Percentiles rank a stretch among this genome's conserved stretches.
Conservation (phyloP, 2,888 invertebrate species). For the Dorcus hopei region DNA sequence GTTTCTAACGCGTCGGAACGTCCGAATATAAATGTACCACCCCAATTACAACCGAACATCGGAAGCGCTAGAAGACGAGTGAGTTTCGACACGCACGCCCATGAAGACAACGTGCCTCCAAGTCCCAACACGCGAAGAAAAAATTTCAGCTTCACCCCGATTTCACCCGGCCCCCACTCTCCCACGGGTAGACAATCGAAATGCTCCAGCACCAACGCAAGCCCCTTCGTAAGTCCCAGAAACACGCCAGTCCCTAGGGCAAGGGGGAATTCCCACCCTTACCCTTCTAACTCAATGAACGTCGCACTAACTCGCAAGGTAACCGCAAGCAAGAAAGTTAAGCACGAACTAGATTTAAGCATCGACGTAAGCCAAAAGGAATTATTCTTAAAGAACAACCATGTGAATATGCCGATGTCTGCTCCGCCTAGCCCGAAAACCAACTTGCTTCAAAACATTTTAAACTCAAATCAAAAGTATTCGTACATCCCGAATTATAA, state of each 20-base stretch:
- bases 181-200: slow-evolving; percentile 56
- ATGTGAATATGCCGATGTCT: slow-evolving; percentile 54
- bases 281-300: slow-evolving; percentile 28
- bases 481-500: slow-evolving; percentile 52
- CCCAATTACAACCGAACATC: background rate
- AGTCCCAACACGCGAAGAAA: slow-evolving; percentile 75
- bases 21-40: background rate
- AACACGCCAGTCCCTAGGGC: slow-evolving; percentile 71
- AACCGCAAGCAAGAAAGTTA: slow-evolving; percentile 32
- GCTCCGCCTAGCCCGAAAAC: slow-evolving; percentile 67
- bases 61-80: slow-evolving; percentile 50
- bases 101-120: slow-evolving; percentile 57
- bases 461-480: slow-evolving; percentile 51
- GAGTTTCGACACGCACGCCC: slow-evolving; percentile 55
- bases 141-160: slow-evolving; percentile 83
- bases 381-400: slow-evolving; percentile 5
- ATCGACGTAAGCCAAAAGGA: slow-evolving; percentile 15
- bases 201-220: slow-evolving; percentile 66
- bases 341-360: slow-evolving; percentile 33
- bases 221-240: slow-evolving; percentile 80
- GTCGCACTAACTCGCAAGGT: slow-evolving; percentile 19
- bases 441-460: slow-evolving; percentile 48
- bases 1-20: background rate
- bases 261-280: slow-evolving; percentile 56
- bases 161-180: slow-evolving; percentile 74